Conservation (phyloP, 2,797 vertebrate genomes). For the Sebastes elongatus region DNA sequence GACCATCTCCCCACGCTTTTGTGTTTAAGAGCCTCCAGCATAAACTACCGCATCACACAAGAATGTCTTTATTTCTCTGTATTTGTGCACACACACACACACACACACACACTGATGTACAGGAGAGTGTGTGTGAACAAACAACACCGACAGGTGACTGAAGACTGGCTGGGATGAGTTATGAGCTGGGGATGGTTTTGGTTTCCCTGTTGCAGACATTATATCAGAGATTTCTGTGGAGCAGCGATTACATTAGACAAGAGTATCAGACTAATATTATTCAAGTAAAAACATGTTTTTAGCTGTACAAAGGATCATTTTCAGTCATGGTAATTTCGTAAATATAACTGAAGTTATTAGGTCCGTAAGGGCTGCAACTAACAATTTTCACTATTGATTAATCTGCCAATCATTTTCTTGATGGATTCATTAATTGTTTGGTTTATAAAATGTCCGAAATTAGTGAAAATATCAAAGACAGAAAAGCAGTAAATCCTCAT, state of each 20-base stretch:
- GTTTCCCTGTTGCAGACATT: background rate
- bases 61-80: background rate
- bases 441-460: background rate
- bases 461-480: background rate
- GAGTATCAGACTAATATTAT: background rate
- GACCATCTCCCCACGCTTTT: conserved; percentile 63
- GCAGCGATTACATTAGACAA: background rate
- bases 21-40: conserved; percentile 37
- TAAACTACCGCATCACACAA: conserved; percentile 23
- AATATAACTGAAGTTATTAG: background rate
- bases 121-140: background rate
- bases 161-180: background rate
- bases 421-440: background rate
- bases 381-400: background rate
- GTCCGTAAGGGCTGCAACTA: background rate
- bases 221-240: no score
- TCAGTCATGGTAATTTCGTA: background rate
- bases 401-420: background rate
- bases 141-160: background rate
- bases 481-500: background rate
- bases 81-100: background rate
- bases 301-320: background rate
- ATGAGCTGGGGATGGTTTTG: background rate
- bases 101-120: background rate
- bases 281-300: background rate